A percentile compares a stretch with the other conserved stretches of the same genome.
phyloP scores from a whole-genome alignment of 2,113 vertebrate species.

The Apus apus region DNA sequence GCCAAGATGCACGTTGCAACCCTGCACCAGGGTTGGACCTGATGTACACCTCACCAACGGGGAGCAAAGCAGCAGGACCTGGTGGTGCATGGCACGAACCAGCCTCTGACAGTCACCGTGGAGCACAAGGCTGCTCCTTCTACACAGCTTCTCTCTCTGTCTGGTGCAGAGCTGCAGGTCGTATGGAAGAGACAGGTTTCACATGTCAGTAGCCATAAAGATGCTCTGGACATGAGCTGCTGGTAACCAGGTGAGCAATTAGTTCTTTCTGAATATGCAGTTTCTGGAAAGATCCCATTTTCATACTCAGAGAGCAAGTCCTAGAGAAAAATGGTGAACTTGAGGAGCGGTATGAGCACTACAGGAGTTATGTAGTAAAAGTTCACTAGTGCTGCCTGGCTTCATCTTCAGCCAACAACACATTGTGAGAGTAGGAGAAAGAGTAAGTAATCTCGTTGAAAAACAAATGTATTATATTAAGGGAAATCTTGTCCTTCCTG shows the following conservation, averaged over 20 bases:
- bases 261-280: not conserved
- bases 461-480: not conserved
- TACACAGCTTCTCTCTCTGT: not conserved
- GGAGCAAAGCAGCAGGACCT: not conserved
- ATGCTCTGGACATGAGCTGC: not conserved
- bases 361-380: not conserved
- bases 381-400: not conserved
- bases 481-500: not conserved
- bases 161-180: not conserved
- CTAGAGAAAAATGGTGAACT: not conserved
- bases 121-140: accelerated
- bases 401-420: not conserved
- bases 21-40: accelerated
- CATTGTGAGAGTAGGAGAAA: not conserved
- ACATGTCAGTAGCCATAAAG: not conserved
- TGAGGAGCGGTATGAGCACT: not conserved
- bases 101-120: accelerated
- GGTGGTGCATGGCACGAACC: accelerated
- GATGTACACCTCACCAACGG: not conserved
- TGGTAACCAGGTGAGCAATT: not conserved
- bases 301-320: not conserved
- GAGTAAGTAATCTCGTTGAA: not conserved
- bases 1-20: not conserved
- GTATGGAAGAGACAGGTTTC: not conserved
- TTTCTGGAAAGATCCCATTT: not conserved